Evolutionary conservation across 2,888 invertebrate genomes (phyloP), one percentile per base, ranked within the genome.

Genomic region (Nemoura dubitans): DNA sequence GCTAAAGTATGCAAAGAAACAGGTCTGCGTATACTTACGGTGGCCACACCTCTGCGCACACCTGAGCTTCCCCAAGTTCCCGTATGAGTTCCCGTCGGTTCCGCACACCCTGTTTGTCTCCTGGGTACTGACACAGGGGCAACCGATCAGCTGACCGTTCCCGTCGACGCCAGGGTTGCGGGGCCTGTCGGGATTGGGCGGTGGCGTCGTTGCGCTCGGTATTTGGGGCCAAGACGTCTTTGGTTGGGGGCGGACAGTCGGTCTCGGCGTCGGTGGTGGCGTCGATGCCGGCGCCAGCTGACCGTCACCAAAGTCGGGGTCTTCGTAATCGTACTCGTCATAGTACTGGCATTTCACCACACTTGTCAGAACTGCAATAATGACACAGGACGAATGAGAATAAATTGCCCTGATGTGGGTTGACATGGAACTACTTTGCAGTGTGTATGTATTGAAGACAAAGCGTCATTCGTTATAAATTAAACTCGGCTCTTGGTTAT

Each of bases 41-140:
- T 83, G 43, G 1, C 83, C 83, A 43, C 83, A 83, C 7, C 83
- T n/a, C 27, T 83, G 83, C n/a, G 83, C 83, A 28, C 83, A 83
- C 21, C 27, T 83, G 21, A 83, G 83, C 26, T 83, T 83, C 42
- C 43, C 59, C 83, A 83, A 42, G 83, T 83, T 83, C 26, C 83
- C 83, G 83, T 83, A 83, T 5, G 83, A 42, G 43, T 83, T 83
- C 26, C 83, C 83, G 59, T 83, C 83, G 6, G 81, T 81, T 6
- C 81, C 81, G 16, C 81, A 81, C 29, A 81, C 81, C 81, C 28
- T n/a, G 84, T 84, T 84, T 5, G 76, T 76, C 76, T 84, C 76
- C 21, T 25, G 28, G 21, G 84, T 84, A 28, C 27, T 28, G 16
- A 81, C 30, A 30, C 78, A 78, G 3, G 78, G 78, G 16, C 78